Percentiles rank a stretch among this genome's conserved stretches.
phyloP scores from a whole-genome alignment of 2,888 invertebrate genomes.

The Tenthredo scrophulariae region DNA sequence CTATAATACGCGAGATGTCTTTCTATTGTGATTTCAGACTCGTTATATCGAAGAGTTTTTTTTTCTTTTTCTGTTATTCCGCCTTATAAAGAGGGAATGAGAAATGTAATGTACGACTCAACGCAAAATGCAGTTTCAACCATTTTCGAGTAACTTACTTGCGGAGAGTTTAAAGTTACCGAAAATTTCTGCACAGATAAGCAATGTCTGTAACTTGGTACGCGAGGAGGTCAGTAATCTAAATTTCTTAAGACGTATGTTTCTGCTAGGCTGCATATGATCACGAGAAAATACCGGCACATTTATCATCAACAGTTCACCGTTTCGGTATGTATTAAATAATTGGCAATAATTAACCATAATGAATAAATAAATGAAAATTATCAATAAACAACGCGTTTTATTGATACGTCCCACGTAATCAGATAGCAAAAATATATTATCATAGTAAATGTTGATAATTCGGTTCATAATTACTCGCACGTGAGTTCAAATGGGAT shows the following conservation, averaged over 20 bases:
- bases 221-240: constrained; percentile 39
- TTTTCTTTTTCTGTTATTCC: not conserved
- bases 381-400: not conserved
- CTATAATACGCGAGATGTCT: not conserved
- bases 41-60: not conserved
- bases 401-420: not conserved
- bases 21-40: not conserved
- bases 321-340: not conserved
- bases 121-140: constrained; percentile 19
- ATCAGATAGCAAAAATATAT: not conserved
- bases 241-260: not conserved
- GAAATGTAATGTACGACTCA: not conserved
- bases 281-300: not conserved
- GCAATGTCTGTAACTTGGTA: constrained; percentile 30
- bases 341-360: not conserved
- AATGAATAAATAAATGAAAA: not conserved
- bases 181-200: constrained; percentile 31
- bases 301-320: not conserved
- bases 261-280: not conserved
- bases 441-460: not conserved
- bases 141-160: constrained; percentile 5
- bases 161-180: constrained; percentile 40
- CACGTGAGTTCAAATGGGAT: not conserved
- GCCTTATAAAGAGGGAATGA: not conserved
- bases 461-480: no score